A percentile compares a stretch with the other conserved stretches of the same genome.
phyloP scores from a whole-genome alignment of 2,888 invertebrate genomes.

The Heliconius ismenius region DNA sequence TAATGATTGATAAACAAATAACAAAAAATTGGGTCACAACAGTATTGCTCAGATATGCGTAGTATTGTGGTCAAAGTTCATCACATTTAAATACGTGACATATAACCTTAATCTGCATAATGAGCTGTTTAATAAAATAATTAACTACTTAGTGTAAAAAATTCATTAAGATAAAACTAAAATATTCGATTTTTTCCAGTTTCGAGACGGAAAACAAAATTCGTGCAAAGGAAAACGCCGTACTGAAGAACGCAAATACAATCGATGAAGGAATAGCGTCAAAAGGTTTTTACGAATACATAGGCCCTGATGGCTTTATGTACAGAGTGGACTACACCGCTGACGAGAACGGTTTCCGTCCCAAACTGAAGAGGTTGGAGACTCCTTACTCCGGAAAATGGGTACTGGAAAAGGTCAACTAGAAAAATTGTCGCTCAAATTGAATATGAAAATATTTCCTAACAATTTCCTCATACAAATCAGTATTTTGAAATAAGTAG shows the following conservation, averaged over 20 bases:
- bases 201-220: slow-evolving; percentile 81
- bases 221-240: slow-evolving; percentile 78
- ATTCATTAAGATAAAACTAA: slow-evolving; percentile 17
- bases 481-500: slow-evolving; percentile 72
- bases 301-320: slow-evolving; percentile 79
- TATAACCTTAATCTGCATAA: slow-evolving; percentile 55
- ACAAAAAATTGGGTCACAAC: slow-evolving; percentile 9
- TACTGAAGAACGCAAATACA: slow-evolving; percentile 75
- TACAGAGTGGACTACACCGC: slow-evolving; percentile 80
- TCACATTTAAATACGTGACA: slow-evolving; percentile 61
- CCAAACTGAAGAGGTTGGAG: slow-evolving; percentile 72
- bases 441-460: slow-evolving; percentile 47
- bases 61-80: slow-evolving; percentile 63
- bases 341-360: slow-evolving; percentile 78
- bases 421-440: slow-evolving; percentile 46
- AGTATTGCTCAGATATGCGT: slow-evolving; percentile 38
- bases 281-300: slow-evolving; percentile 79
- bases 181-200: slow-evolving; percentile 54
- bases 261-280: slow-evolving; percentile 78
- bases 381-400: slow-evolving; percentile 78
- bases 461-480: slow-evolving; percentile 57
- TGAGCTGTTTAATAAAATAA: slow-evolving; percentile 23
- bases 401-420: slow-evolving; percentile 74
- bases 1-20: no score
- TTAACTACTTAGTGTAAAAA: not conserved